Evolutionary conservation across 2,113 vertebrate genomes (phyloP).

Genomic region (Upupa epops): DNA sequence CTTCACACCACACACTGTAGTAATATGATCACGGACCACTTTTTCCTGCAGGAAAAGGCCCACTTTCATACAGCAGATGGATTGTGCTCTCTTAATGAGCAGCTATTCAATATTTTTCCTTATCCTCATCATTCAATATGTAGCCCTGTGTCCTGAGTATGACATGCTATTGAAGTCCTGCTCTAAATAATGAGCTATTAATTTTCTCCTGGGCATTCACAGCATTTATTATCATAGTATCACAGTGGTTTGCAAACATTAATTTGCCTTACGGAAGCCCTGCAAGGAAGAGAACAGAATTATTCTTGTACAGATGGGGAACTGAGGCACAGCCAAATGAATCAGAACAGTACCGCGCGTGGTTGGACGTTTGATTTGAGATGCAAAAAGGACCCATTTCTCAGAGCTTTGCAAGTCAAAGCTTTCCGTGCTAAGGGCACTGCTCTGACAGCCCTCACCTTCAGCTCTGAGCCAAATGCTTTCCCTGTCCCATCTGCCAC

Average conservation of each 20-base stretch:
- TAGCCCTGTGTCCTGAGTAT: slow-evolving; percentile 17
- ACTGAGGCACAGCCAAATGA: neutral
- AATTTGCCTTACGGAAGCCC: slow-evolving; percentile 42
- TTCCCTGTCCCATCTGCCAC: neutral
- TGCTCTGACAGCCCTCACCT: neutral
- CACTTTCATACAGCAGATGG: slow-evolving; percentile 10
- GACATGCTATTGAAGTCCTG: slow-evolving; percentile 45
- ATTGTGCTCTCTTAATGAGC: slow-evolving; percentile 45
- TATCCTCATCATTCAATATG: slow-evolving; percentile 61
- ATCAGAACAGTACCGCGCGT: neutral
- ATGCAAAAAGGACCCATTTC: neutral
- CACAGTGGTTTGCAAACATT: slow-evolving; percentile 50
- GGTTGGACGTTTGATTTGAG: neutral
- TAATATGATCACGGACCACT: neutral
- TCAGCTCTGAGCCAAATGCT: neutral
- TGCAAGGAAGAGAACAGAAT: neutral
- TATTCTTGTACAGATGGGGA: neutral
- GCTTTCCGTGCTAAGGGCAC: neutral
- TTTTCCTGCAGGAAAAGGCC: neutral
- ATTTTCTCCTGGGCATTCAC: slow-evolving; percentile 67
- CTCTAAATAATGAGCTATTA: slow-evolving; percentile 67
- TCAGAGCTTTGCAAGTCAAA: neutral
- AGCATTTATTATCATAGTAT: slow-evolving; percentile 55
- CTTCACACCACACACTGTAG: neutral
- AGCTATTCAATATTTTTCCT: slow-evolving; percentile 65